phyloP scores from a whole-genome alignment of 1,140 invertebrate genomes.

The Caenorhabditis tropicalis region DNA sequence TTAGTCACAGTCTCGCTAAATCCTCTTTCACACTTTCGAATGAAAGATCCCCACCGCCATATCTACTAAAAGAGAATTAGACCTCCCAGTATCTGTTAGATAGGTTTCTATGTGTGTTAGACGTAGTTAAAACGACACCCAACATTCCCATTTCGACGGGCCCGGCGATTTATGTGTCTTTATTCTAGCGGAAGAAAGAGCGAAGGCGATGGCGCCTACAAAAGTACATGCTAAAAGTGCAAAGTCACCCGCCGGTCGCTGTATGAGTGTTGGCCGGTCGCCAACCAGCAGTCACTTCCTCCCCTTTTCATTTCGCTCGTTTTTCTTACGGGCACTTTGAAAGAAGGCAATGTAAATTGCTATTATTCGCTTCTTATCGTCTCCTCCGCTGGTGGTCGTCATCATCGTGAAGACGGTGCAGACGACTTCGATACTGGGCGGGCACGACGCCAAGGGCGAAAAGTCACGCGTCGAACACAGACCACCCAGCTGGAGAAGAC shows the following conservation, averaged over 20 bases:
- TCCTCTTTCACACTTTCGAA: constrained; percentile 27
- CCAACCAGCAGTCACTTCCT: constrained; percentile 19
- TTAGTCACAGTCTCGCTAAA: constrained; percentile 23
- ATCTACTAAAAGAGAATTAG: neutral
- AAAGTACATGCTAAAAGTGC: constrained; percentile 32
- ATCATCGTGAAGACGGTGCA: constrained; percentile 20
- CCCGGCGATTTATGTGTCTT: constrained; percentile 30
- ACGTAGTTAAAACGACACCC: neutral
- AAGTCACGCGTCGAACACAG: constrained; percentile 42
- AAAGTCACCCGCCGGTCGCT: neutral
- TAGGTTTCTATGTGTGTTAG: neutral
- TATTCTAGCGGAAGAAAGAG: constrained; percentile 2
- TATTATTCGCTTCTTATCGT: constrained; percentile 38
- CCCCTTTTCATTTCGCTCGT: neutral
- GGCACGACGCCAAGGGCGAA: constrained; percentile 37
- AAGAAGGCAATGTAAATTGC: constrained; percentile 21
- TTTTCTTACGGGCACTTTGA: constrained; percentile 4
- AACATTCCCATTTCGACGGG: constrained; percentile 14
- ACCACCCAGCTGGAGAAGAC: constrained; percentile 30
- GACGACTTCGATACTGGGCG: constrained; percentile 1
- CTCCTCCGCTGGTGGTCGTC: neutral
- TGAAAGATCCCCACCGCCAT: constrained; percentile 9
- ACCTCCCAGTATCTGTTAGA: constrained; percentile 8
- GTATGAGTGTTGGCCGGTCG: constrained; percentile 18
- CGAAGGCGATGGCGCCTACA: constrained; percentile 2